These are phyloP conservation scores for Eremobia ochroleuca DNA, from an alignment of 2,888 invertebrate genomes.

Conservation along the genomic window DNA sequence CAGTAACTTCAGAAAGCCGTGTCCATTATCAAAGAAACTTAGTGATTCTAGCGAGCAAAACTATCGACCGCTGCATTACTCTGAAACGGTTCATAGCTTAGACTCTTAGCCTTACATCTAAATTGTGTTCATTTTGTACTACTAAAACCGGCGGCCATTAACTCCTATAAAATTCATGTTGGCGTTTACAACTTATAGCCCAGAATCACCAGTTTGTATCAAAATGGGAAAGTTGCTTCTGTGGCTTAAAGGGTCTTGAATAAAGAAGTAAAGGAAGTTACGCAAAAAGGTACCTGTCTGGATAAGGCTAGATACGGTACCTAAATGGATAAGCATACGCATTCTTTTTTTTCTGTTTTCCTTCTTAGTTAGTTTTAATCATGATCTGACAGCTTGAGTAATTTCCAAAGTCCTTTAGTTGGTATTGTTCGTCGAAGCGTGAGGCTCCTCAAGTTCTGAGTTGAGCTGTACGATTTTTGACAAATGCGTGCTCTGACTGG, in stretches of 20 bases:
- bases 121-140: conserved; percentile 74
- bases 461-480: too few species aligned
- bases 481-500: too few species aligned
- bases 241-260: conserved; percentile 38
- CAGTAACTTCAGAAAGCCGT: conserved; percentile 68
- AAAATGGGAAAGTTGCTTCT: conserved; percentile 39
- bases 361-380: too few species aligned
- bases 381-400: too few species aligned
- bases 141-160: conserved; percentile 65
- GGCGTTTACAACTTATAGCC: conserved; percentile 62
- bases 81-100: conserved; percentile 58
- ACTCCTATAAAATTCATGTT: conserved; percentile 66
- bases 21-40: conserved; percentile 69
- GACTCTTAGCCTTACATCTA: conserved; percentile 62
- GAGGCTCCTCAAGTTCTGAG: too few species aligned
- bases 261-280: conserved; percentile 22
- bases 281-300: neutral
- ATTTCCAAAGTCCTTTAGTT: too few species aligned
- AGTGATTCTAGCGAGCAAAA: conserved; percentile 49
- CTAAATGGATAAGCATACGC: neutral
- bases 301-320: neutral
- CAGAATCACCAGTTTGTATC: conserved; percentile 56
- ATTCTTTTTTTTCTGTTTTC: too few species aligned
- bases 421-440: too few species aligned
- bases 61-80: conserved; percentile 76